Evolutionary conservation across 1,140 invertebrate species (phyloP), one percentile per base, ranked within the genome.

Genomic region (Pentalonia nigronervosa): DNA sequence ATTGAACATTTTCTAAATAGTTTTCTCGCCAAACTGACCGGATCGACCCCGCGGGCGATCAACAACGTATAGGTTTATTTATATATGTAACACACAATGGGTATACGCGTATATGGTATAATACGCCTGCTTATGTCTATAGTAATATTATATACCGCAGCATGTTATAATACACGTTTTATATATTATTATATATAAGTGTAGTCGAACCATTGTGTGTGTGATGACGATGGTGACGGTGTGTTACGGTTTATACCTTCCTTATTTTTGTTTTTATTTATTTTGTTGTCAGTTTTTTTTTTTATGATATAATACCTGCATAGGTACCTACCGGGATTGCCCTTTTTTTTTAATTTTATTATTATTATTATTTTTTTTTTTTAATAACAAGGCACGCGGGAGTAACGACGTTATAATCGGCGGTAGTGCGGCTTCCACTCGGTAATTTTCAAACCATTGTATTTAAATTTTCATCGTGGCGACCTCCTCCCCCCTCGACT

Each of bases 11-110:
- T 90, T 90, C 20, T n/a, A 60, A 90, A 90, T 45, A 60, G 36
- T 90, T 90, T 90, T 90, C 89, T 90, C 89, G 89, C 89, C 89
- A 90, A 90, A 90, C 89, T 90, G 89, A 90, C 89, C 89, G 56
- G 53, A 90, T 90, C 36, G 36, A 41, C 11, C 89, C 89, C 36
- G 11, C 36, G 53, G 89, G 89, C 53, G 21, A 11, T 90, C 50
- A 34, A 21, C 25, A 14, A 45, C 48, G 30, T n/a, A 30, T 41
- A 47, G 17, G 41, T 6, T 45, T 47, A 17, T 45, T 4, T n/a
- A 34, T 87, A 87, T 50, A 23, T 45, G 45, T 84, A 45, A n/a
- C 41, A 36, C 34, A 36, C 23, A 83, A 53, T 53, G 7, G 21
- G 50, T 53, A 23, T 20, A 23, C 20, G 50, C 17, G 50, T 8